Conservation (phyloP, 2,888 invertebrate species). For the Pristionchus entomophagus region DNA sequence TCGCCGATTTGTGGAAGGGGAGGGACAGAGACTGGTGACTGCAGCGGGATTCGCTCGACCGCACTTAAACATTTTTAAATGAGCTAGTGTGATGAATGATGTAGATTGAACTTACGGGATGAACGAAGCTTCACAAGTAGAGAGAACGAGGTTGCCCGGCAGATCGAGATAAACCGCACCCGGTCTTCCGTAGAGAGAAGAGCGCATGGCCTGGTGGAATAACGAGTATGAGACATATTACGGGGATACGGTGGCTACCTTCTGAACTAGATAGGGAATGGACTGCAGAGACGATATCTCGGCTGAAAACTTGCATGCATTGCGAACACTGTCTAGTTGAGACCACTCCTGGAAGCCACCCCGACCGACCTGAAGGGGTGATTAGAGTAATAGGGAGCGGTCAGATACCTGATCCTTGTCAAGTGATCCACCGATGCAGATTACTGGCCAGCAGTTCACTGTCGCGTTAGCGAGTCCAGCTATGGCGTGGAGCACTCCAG, state of each 20-base stretch:
- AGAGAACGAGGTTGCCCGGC: conserved; percentile 84
- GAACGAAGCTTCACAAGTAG: conserved; percentile 57
- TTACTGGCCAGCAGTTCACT: conserved; percentile 93
- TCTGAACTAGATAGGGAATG: conserved; percentile 62
- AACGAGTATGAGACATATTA: no score
- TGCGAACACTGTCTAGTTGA: conserved; percentile 89
- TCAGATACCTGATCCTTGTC: conserved; percentile 87
- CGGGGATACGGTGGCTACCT: no score
- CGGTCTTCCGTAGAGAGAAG: conserved; percentile 88
- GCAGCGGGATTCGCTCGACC: no score
- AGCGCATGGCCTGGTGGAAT: conserved; percentile 84
- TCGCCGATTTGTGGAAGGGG: conserved; percentile 81
- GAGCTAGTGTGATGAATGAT: no score
- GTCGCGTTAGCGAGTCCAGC: conserved; percentile 98
- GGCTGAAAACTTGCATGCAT: conserved; percentile 86
- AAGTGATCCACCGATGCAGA: conserved; percentile 93
- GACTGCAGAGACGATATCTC: conserved; percentile 50
- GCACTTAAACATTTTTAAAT: no score
- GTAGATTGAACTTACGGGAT: conserved; percentile 50
- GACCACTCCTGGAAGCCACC: conserved; percentile 97
- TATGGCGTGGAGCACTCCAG: conserved; percentile 91
- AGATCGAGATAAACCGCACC: conserved; percentile 93
- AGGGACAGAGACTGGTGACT: no score
- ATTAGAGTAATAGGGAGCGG: no score
- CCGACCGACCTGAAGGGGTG: conserved; percentile 81